Conservation (phyloP, 2,888 invertebrate genomes). For the Cyaniris semiargus region DNA sequence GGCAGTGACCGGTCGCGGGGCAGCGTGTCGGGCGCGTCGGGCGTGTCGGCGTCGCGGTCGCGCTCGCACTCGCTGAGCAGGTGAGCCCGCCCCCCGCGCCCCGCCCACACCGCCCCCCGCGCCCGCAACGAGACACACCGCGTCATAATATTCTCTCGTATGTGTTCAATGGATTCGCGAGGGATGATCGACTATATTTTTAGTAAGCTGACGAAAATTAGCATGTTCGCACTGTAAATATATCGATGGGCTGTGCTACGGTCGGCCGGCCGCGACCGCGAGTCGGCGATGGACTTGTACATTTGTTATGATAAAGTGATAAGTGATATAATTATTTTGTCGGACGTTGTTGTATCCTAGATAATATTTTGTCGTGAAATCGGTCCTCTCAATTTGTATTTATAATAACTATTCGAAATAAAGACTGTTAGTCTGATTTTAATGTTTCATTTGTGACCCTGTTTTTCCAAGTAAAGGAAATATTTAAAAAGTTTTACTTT, state of each 20-base stretch:
- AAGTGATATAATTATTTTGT: slow-evolving; percentile 73
- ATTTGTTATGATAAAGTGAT: slow-evolving; percentile 72
- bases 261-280: slow-evolving; percentile 38
- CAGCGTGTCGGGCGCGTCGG: slow-evolving; percentile 60
- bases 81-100: slow-evolving; percentile 69
- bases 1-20: slow-evolving; percentile 73
- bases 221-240: slow-evolving; percentile 27
- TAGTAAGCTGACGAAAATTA: slow-evolving; percentile 22
- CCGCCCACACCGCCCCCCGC: slow-evolving; percentile 31
- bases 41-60: slow-evolving; percentile 58
- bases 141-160: slow-evolving; percentile 21
- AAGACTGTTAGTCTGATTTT: slow-evolving; percentile 73
- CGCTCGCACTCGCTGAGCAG: slow-evolving; percentile 84
- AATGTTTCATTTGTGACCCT: slow-evolving; percentile 46
- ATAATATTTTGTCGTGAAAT: slow-evolving; percentile 77
- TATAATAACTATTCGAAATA: slow-evolving; percentile 76
- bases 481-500: background rate
- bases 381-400: slow-evolving; percentile 80
- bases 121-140: background rate
- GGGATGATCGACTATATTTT: slow-evolving; percentile 27
- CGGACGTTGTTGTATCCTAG: slow-evolving; percentile 73
- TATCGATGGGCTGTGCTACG: slow-evolving; percentile 25
- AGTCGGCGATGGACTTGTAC: slow-evolving; percentile 54
- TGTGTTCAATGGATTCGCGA: slow-evolving; percentile 28
- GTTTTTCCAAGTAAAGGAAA: background rate